Evolutionary conservation across 2,113 vertebrate species (phyloP).

Genomic region (Psammodynastes pulverulentus): DNA sequence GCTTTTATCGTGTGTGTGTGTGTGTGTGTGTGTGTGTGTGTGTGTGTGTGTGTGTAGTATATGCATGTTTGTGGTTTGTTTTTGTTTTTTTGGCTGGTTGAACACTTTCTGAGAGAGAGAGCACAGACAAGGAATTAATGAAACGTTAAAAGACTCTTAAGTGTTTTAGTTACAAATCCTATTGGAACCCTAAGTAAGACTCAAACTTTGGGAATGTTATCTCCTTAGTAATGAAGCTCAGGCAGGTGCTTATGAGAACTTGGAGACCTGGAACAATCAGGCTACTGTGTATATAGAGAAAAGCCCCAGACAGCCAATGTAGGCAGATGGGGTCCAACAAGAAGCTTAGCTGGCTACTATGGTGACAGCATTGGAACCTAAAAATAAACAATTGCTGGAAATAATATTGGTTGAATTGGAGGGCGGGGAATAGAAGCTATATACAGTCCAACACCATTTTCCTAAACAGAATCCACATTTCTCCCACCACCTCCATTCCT

Average conservation of each 20-base stretch:
- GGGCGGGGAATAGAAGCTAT: background rate
- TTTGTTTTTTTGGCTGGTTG: background rate
- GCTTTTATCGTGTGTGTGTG: background rate
- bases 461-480: background rate
- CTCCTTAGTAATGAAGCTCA: background rate
- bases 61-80: background rate
- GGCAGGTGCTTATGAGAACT: slow-evolving; percentile 27
- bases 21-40: background rate
- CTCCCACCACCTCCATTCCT: background rate
- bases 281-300: slow-evolving; percentile 2
- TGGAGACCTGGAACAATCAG: slow-evolving; percentile 12
- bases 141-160: slow-evolving; percentile 12
- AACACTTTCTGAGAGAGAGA: background rate
- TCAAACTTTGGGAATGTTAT: background rate
- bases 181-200: background rate
- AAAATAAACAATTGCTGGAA: slow-evolving; percentile 29
- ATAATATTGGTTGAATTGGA: background rate
- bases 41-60: background rate
- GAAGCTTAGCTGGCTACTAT: background rate
- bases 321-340: background rate
- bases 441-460: background rate
- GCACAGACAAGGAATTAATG: background rate
- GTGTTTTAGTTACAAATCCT: slow-evolving; percentile 17
- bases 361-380: background rate
- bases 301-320: background rate